Percentiles rank a stretch among this genome's conserved stretches.
Evolutionary conservation across 1,140 invertebrate species (phyloP).

Genomic region (Oncopodura yosiiana): DNA sequence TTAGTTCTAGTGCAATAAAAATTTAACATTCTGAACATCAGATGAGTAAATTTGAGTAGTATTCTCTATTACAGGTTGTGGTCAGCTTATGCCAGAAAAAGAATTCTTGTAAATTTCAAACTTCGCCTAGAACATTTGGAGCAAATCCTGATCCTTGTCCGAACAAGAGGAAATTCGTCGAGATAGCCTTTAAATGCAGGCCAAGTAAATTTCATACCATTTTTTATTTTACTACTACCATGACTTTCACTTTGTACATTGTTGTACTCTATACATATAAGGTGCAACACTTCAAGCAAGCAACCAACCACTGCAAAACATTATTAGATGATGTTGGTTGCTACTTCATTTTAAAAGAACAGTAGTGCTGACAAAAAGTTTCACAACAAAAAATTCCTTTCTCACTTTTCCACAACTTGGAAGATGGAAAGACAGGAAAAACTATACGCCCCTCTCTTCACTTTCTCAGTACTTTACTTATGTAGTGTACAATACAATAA

Average conservation of each 20-base stretch:
- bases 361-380: no score
- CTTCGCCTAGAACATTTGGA: constrained; percentile 65
- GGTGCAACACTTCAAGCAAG: no score
- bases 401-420: no score
- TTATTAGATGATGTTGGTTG: no score
- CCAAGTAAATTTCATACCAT: constrained; percentile 58
- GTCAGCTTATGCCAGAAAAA: constrained; percentile 86
- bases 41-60: constrained; percentile 48
- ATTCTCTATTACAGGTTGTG: constrained; percentile 82
- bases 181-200: constrained; percentile 86
- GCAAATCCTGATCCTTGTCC: constrained; percentile 67
- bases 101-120: constrained; percentile 72
- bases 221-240: constrained; percentile 1
- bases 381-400: no score
- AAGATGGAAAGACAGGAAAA: no score
- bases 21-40: neutral
- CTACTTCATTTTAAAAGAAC: no score
- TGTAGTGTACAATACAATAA: no score
- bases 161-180: constrained; percentile 71
- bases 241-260: neutral
- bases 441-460: no score
- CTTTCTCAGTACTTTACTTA: no score
- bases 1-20: neutral
- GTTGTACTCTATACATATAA: no score
- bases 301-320: no score